These are phyloP conservation scores for Peromyscus polionotus DNA, from an alignment of 2,113 vertebrate genomes.

Conservation along the genomic window DNA sequence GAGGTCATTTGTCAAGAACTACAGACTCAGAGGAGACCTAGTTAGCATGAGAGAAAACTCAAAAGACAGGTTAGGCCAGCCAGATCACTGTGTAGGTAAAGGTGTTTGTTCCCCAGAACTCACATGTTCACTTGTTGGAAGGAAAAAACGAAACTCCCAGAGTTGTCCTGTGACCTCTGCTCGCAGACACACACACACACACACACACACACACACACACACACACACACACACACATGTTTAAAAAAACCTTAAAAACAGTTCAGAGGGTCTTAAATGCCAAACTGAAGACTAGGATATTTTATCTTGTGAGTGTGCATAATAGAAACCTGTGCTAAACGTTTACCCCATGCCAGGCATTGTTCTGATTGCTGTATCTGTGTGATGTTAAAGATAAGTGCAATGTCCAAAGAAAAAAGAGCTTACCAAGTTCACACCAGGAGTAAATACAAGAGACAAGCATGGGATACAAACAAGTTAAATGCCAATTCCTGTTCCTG, in stretches of 20 bases:
- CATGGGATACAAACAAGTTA: slow-evolving; percentile 6
- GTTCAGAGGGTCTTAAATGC: background rate
- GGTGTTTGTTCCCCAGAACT: background rate
- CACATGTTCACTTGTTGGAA: background rate
- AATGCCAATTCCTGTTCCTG: background rate
- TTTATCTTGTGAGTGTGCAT: background rate
- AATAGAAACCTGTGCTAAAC: background rate
- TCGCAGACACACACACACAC: too few species aligned
- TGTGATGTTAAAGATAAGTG: background rate
- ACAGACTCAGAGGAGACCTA: background rate
- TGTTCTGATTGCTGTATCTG: background rate
- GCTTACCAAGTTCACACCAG: background rate
- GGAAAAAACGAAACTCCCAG: background rate
- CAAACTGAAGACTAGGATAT: background rate
- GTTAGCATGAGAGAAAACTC: background rate
- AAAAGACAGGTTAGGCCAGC: background rate
- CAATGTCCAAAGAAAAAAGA: background rate
- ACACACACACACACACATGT: background rate
- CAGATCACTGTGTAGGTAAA: background rate
- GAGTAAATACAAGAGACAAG: slow-evolving; percentile 17
- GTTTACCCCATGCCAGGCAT: background rate
- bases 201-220: too few species aligned
- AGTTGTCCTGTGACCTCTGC: background rate
- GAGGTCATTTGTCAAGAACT: background rate
- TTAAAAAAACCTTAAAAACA: background rate